phyloP scores from a whole-genome alignment of 2,797 vertebrate species.

The Mallotus villosus region DNA sequence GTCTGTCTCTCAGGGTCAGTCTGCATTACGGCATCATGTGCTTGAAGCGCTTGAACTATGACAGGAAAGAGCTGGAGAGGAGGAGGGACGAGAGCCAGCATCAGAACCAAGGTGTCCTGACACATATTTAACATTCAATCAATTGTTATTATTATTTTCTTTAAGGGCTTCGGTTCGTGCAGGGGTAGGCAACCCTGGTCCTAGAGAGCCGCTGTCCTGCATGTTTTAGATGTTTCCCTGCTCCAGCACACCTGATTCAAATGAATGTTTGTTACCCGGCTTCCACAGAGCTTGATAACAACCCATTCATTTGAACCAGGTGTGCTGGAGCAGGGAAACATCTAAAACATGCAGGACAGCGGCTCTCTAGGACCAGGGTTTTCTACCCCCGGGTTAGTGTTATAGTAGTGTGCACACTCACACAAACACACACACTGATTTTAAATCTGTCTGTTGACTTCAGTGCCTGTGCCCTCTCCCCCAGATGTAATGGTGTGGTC shows the following conservation, averaged over 20 bases:
- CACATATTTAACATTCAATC: too few species aligned
- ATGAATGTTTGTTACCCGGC: too few species aligned
- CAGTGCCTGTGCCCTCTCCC: not conserved
- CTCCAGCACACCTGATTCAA: too few species aligned
- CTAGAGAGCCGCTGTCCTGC: too few species aligned
- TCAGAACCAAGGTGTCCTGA: constrained; percentile 81
- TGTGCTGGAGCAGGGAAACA: too few species aligned
- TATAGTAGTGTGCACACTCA: not conserved
- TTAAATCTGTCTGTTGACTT: not conserved
- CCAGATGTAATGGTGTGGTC: constrained; percentile 95
- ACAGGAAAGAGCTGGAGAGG: constrained; percentile 82
- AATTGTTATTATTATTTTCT: not conserved
- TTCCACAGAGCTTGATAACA: too few species aligned
- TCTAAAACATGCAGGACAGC: too few species aligned
- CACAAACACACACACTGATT: not conserved
- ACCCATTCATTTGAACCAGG: too few species aligned
- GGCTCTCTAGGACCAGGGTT: too few species aligned
- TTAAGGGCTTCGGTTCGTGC: not conserved
- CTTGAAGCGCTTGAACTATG: constrained; percentile 83
- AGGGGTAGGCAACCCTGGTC: too few species aligned
- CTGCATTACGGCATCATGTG: constrained; percentile 85
- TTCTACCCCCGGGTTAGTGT: too few species aligned
- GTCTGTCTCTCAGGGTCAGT: constrained; percentile 70
- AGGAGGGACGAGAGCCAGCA: constrained; percentile 84
- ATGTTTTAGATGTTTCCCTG: too few species aligned